phyloP scores from a whole-genome alignment of 1,140 invertebrate species.

The Euura lappo region DNA sequence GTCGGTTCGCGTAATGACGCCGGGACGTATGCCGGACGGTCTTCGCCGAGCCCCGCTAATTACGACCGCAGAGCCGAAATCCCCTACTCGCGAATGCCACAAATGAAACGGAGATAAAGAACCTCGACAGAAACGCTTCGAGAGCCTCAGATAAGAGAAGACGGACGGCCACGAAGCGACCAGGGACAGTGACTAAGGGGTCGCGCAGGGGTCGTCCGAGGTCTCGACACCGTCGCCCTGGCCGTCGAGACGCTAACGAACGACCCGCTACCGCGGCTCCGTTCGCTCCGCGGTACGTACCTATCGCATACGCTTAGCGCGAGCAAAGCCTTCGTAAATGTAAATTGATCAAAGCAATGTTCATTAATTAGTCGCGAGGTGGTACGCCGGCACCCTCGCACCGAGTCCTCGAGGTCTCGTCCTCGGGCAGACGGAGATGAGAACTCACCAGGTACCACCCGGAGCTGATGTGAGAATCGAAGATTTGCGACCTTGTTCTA shows the following conservation, averaged over 20 bases:
- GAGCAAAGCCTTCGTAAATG: slow-evolving; percentile 38
- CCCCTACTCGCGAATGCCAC: neutral
- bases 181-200: neutral
- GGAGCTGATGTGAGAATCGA: neutral
- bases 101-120: neutral
- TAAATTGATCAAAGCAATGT: slow-evolving; percentile 46
- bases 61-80: neutral
- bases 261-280: slow-evolving; percentile 10
- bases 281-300: slow-evolving; percentile 15
- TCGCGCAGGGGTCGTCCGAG: slow-evolving; percentile 1
- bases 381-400: slow-evolving; percentile 28
- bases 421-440: neutral
- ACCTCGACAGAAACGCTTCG: neutral
- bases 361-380: slow-evolving; percentile 50
- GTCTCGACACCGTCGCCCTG: slow-evolving; percentile 8
- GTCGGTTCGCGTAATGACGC: slow-evolving; percentile 13
- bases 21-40: slow-evolving; percentile 8
- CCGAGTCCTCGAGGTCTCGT: neutral
- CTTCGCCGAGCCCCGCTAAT: neutral
- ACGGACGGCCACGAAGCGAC: neutral
- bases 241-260: slow-evolving; percentile 13
- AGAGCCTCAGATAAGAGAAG: neutral
- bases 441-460: neutral
- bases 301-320: slow-evolving; percentile 17
- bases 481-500: neutral